phyloP scores from a whole-genome alignment of 2,888 invertebrate species.

The Apamea epomidion region DNA sequence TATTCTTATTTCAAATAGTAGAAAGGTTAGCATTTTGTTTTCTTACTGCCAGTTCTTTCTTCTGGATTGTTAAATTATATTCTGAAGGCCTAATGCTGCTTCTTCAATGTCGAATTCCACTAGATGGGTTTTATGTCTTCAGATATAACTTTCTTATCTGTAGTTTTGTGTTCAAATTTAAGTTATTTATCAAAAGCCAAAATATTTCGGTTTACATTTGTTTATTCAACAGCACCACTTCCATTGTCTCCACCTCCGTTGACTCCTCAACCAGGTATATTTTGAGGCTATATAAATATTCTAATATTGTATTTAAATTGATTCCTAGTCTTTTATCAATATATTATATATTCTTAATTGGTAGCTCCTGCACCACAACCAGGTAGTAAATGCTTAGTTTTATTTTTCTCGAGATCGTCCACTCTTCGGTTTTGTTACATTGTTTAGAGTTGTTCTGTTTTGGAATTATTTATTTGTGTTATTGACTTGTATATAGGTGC shows the following conservation, averaged over 20 bases:
- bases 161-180: not conserved
- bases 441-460: not conserved
- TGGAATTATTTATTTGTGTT: not conserved
- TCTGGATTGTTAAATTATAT: not conserved
- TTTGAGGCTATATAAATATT: not conserved
- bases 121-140: not conserved
- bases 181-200: not conserved
- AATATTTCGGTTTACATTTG: not conserved
- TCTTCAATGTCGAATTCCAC: not conserved
- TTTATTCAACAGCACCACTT: not conserved
- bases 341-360: not conserved
- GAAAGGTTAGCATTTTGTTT: not conserved
- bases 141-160: not conserved
- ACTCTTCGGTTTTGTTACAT: not conserved
- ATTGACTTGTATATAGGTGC: not conserved
- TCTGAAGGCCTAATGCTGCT: not conserved
- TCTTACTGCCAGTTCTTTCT: not conserved
- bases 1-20: not conserved
- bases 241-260: not conserved
- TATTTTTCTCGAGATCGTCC: not conserved
- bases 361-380: not conserved
- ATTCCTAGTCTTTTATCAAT: not conserved
- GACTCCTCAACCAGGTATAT: not conserved
- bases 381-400: not conserved
- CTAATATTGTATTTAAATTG: no score